Evolutionary conservation across 2,113 vertebrate species (phyloP).

Genomic region (Hemiprocne comata): DNA sequence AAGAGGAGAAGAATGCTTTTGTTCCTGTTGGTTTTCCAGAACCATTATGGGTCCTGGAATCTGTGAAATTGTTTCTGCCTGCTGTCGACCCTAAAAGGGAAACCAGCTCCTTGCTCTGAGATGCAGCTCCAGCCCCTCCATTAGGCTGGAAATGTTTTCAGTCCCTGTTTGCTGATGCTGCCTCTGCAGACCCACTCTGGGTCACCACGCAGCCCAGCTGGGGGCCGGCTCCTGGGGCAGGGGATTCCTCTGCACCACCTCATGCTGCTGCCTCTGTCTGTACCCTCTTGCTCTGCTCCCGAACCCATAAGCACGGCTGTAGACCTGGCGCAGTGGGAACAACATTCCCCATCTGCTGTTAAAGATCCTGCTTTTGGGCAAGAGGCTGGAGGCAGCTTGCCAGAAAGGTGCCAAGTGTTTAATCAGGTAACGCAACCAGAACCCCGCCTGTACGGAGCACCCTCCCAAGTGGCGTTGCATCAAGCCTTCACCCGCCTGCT

Average conservation of each 20-base stretch:
- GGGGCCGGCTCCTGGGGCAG: not conserved
- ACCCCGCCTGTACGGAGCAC: not conserved
- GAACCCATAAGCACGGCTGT: fast-evolving
- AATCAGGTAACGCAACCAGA: not conserved
- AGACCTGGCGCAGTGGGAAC: fast-evolving
- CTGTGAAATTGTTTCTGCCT: slow-evolving; percentile 29
- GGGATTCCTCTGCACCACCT: not conserved
- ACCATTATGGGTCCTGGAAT: slow-evolving; percentile 57
- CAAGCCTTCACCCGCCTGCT: not conserved
- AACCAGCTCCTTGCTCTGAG: slow-evolving; percentile 25
- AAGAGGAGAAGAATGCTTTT: slow-evolving; percentile 32
- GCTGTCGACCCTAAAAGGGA: slow-evolving; percentile 42
- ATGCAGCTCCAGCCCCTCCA: not conserved
- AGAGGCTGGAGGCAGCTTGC: not conserved
- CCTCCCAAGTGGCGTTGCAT: not conserved
- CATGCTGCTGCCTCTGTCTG: not conserved
- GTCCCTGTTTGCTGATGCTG: not conserved
- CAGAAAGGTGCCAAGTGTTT: not conserved
- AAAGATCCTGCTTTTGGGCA: not conserved
- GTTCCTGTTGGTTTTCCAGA: slow-evolving; percentile 38
- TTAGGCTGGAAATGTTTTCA: not conserved
- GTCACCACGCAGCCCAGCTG: not conserved
- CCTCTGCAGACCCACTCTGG: not conserved
- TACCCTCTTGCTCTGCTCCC: not conserved
- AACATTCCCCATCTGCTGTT: not conserved